Conservation (phyloP, 2,888 invertebrate species). For the Tinea pellionella region DNA sequence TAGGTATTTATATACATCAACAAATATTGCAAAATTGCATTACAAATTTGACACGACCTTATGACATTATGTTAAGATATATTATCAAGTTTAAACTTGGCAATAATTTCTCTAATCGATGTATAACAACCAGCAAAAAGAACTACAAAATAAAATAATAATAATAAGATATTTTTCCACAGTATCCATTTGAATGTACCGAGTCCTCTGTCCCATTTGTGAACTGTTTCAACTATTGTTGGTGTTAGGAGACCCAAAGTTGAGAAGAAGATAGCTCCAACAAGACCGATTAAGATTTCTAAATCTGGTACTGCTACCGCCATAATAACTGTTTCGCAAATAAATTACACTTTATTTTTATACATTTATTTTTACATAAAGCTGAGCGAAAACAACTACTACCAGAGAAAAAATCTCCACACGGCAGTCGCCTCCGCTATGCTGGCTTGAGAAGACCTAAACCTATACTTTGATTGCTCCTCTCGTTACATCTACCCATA, state of each 20-base stretch:
- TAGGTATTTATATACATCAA: no score
- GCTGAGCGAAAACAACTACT: no score
- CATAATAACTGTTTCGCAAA: conserved; percentile 71
- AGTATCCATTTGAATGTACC: conserved; percentile 74
- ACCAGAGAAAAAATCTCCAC: no score
- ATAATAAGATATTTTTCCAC: conserved; percentile 70
- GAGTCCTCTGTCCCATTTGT: conserved; percentile 74
- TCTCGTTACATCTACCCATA: no score
- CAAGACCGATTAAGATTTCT: conserved; percentile 87
- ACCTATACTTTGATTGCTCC: no score
- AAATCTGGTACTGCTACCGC: conserved; percentile 85
- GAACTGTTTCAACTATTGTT: conserved; percentile 77
- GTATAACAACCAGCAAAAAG: conserved; percentile 47
- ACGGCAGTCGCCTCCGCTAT: no score
- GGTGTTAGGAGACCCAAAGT: conserved; percentile 81
- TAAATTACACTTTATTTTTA: no score
- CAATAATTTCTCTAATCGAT: conserved; percentile 34
- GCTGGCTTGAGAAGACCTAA: no score
- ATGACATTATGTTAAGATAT: no score
- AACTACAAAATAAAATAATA: conserved; percentile 41
- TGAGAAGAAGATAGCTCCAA: conserved; percentile 83
- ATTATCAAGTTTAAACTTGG: conserved; percentile 17
- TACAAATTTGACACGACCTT: no score
- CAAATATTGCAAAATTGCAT: no score
- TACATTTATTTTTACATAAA: no score